Conservation (phyloP, 1,140 invertebrate species). For the Rhagoletis pomonella region DNA sequence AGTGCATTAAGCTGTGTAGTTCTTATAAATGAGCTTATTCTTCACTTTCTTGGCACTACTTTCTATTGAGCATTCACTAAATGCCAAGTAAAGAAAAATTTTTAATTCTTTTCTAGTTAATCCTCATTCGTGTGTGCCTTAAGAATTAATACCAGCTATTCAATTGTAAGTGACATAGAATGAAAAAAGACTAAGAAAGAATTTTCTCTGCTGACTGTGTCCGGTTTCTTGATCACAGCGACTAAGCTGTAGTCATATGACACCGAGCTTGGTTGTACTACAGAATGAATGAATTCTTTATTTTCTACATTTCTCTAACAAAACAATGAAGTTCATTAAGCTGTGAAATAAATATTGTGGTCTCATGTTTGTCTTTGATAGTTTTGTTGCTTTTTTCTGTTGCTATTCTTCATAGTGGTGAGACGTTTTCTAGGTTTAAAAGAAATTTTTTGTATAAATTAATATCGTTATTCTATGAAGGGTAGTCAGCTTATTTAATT, state of each 20-base stretch:
- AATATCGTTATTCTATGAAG: no score
- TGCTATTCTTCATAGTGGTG: no score
- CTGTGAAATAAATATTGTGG: background rate
- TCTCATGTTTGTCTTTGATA: background rate
- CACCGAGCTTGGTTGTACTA: background rate
- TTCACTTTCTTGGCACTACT: slow-evolving; percentile 38
- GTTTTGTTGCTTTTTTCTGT: no score
- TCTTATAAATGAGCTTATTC: background rate
- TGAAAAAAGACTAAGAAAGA: background rate
- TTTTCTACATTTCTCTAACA: background rate
- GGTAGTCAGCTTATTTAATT: no score
- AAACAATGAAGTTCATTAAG: slow-evolving; percentile 38
- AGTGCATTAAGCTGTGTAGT: background rate
- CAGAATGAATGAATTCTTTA: background rate
- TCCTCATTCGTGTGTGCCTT: background rate
- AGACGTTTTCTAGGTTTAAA: no score
- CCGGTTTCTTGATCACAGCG: background rate
- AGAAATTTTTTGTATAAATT: no score
- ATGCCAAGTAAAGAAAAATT: background rate
- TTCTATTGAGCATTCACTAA: slow-evolving; percentile 1
- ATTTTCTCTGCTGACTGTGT: background rate
- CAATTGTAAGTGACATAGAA: background rate
- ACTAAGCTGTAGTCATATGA: slow-evolving; percentile 10
- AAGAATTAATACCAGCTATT: slow-evolving; percentile 4
- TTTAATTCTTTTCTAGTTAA: slow-evolving; percentile 14